Evolutionary conservation across 2,888 invertebrate species (phyloP).

Genomic region (Neuroscelio doddi): DNA sequence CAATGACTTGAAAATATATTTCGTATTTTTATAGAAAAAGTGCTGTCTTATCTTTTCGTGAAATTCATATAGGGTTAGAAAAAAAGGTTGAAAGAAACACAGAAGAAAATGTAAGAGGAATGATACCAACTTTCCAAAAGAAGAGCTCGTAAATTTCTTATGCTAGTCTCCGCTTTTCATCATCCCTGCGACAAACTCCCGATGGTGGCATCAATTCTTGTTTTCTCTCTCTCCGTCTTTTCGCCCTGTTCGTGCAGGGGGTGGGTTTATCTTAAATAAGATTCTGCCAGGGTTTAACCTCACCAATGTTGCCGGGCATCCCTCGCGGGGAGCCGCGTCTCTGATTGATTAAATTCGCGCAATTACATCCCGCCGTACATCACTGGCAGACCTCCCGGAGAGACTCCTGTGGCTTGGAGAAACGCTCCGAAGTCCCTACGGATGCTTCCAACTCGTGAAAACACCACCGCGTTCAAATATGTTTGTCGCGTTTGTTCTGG

Average conservation of each 20-base stretch:
- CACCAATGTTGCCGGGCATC: constrained; percentile 22
- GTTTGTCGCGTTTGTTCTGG: background rate
- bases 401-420: constrained; percentile 44
- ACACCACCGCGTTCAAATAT: constrained; percentile 18
- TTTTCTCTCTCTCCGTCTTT: constrained; percentile 19
- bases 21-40: background rate
- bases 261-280: constrained; percentile 44
- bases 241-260: background rate
- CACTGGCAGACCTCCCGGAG: constrained; percentile 50
- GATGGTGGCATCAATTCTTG: constrained; percentile 43
- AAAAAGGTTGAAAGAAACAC: too few relatives aligned
- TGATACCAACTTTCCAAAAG: constrained; percentile 12
- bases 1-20: constrained; percentile 2
- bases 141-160: constrained; percentile 53
- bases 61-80: background rate
- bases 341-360: constrained; percentile 70
- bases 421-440: constrained; percentile 34
- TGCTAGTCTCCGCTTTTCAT: constrained; percentile 60
- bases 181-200: constrained; percentile 50
- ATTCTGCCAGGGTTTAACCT: constrained; percentile 41
- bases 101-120: constrained; percentile 5
- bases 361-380: constrained; percentile 67
- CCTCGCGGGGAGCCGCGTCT: constrained; percentile 56
- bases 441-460: constrained; percentile 19
- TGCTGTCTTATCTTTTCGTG: background rate